A percentile compares a stretch with the other conserved stretches of the same genome.
Conservation (phyloP, 2,113 vertebrate species). For the Oryzias curvinotus region DNA sequence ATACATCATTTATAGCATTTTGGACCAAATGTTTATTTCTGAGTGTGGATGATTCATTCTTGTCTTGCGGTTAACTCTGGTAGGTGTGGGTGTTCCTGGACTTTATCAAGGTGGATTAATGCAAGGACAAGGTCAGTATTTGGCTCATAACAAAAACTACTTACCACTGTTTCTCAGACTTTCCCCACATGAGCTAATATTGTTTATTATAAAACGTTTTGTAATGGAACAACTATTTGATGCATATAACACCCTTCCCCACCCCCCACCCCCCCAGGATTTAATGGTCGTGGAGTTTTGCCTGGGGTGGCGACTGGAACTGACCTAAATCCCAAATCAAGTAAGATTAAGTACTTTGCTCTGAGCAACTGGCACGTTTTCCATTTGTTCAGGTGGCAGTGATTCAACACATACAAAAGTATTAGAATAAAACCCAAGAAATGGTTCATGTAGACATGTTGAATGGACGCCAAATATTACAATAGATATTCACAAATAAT, state of each 20-base stretch:
- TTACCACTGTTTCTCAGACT: not conserved
- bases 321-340: constrained; percentile 85
- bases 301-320: constrained; percentile 91
- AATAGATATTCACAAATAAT: no score
- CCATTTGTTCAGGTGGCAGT: not conserved
- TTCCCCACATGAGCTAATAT: not conserved
- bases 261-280: constrained; percentile 68
- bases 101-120: constrained; percentile 77
- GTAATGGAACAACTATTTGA: not conserved
- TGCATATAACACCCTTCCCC: constrained; percentile 11
- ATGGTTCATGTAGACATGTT: no score
- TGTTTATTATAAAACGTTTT: not conserved
- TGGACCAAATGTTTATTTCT: no score
- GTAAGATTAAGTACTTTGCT: constrained; percentile 49
- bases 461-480: no score
- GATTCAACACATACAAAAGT: not conserved
- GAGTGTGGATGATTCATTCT: not conserved
- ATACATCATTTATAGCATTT: no score
- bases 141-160: constrained; percentile 1
- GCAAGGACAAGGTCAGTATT: constrained; percentile 71
- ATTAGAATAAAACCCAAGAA: no score
- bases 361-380: not conserved
- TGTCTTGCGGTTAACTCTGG: constrained; percentile 22
- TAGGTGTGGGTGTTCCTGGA: constrained; percentile 78
- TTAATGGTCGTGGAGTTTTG: constrained; percentile 88